A percentile compares a stretch with the other conserved stretches of the same genome.
phyloP scores from a whole-genome alignment of 2,888 invertebrate genomes.

The Rhynchonema sp. region DNA sequence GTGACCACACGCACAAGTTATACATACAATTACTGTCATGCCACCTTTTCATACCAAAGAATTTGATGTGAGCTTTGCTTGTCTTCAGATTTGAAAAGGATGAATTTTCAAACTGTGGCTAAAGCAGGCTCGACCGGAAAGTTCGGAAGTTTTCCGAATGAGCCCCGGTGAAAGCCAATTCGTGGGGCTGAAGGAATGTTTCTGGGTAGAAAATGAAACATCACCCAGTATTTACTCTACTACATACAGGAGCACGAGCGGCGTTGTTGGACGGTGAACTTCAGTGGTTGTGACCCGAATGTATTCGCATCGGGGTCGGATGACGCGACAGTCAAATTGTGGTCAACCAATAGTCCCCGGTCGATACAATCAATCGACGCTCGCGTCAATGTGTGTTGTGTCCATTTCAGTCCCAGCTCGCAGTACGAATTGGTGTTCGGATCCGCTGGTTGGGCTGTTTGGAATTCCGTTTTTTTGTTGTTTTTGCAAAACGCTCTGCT shows the following conservation, averaged over 20 bases:
- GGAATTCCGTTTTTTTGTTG: background rate
- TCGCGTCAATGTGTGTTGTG: constrained; percentile 84
- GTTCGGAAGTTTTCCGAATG: too few species aligned
- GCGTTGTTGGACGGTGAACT: constrained; percentile 85
- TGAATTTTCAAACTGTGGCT: too few species aligned
- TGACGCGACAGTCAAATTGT: constrained; percentile 74
- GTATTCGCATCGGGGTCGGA: constrained; percentile 77
- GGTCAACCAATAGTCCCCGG: constrained; percentile 67
- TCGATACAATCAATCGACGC: constrained; percentile 72
- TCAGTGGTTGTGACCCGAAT: constrained; percentile 54
- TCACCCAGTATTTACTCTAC: too few species aligned
- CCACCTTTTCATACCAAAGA: too few species aligned
- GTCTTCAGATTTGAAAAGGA: too few species aligned
- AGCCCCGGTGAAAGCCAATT: too few species aligned
- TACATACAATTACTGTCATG: too few species aligned
- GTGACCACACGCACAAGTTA: constrained; percentile 2
- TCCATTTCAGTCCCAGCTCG: constrained; percentile 64
- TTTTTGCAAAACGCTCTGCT: background rate
- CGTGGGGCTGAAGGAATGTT: too few species aligned
- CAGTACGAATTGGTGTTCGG: constrained; percentile 77
- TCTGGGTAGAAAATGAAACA: too few species aligned
- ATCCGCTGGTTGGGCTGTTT: constrained; percentile 44
- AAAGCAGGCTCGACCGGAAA: too few species aligned
- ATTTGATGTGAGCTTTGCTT: too few species aligned
- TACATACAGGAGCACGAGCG: constrained; percentile 74